Evolutionary conservation across 1,140 invertebrate species (phyloP).

Genomic region (Venustaconcha ellipsiformis): DNA sequence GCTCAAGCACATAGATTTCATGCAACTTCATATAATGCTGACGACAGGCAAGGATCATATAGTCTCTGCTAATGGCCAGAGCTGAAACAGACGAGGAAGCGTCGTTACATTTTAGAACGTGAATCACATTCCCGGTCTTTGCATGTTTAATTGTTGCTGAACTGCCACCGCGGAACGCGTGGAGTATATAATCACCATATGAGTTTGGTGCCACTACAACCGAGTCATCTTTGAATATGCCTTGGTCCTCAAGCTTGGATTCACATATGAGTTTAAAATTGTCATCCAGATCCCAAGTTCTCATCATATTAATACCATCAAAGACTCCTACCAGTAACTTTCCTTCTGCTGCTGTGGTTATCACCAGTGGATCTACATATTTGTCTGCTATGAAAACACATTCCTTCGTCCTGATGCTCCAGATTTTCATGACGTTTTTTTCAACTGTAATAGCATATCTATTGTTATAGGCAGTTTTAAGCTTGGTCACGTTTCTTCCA

Average conservation of each 20-base stretch:
- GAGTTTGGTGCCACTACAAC: conserved; percentile 49
- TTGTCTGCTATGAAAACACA: conserved; percentile 48
- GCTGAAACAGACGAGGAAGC: conserved; percentile 55
- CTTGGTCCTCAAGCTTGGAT: conserved; percentile 42
- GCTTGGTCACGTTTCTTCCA: conserved; percentile 50
- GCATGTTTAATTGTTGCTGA: conserved; percentile 56
- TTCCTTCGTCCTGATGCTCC: conserved; percentile 47
- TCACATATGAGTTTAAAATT: conserved; percentile 44
- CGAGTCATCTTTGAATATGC: conserved; percentile 57
- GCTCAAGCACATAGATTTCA: conserved; percentile 60
- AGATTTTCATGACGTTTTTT: conserved; percentile 52
- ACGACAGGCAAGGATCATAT: conserved; percentile 59
- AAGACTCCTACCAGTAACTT: conserved; percentile 58
- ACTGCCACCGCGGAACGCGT: conserved; percentile 55
- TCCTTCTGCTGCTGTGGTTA: conserved; percentile 55
- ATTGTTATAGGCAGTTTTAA: conserved; percentile 51
- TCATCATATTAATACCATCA: conserved; percentile 60
- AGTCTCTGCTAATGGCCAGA: conserved; percentile 59
- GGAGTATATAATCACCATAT: conserved; percentile 53
- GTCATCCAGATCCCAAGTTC: conserved; percentile 57
- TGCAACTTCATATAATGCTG: conserved; percentile 59
- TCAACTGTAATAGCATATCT: conserved; percentile 56
- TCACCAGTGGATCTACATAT: conserved; percentile 56
- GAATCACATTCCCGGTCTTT: conserved; percentile 52
- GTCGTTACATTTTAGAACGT: conserved; percentile 56